Conservation (phyloP, 23 tunicate genomes). For the Ciona savignyi region DNA sequence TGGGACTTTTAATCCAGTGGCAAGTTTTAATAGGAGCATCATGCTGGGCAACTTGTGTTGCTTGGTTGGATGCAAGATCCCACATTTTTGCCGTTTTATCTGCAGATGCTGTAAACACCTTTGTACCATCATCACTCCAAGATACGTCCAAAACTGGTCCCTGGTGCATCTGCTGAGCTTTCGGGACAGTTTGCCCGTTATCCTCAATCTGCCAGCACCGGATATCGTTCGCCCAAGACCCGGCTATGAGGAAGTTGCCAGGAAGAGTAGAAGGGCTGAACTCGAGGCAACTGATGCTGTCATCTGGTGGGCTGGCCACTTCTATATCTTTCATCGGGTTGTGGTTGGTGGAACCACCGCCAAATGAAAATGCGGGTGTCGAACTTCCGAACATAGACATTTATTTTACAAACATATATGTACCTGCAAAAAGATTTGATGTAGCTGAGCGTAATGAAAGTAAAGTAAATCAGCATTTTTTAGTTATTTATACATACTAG, state of each 20-base stretch:
- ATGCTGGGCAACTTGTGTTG: conserved; percentile 81
- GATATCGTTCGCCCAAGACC: conserved; percentile 93
- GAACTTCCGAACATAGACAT: conserved; percentile 8
- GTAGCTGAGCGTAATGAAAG: too few species aligned
- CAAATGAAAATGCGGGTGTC: conserved; percentile 6
- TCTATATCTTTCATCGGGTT: conserved; percentile 95
- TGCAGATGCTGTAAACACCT: conserved; percentile 84
- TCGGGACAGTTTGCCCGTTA: conserved; percentile 80
- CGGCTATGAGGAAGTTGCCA: conserved; percentile 74
- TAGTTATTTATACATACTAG: too few species aligned
- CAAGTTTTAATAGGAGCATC: conserved; percentile 93
- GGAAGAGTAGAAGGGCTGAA: conserved; percentile 68
- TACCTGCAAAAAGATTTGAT: too few species aligned
- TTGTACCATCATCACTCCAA: conserved; percentile 90
- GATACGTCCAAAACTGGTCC: conserved; percentile 88
- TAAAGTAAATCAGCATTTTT: too few species aligned
- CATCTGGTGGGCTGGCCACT: conserved; percentile 84
- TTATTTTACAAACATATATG: too few species aligned
- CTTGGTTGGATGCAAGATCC: conserved; percentile 80
- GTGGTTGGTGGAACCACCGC: conserved; percentile 29
- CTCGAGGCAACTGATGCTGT: conserved; percentile 77
- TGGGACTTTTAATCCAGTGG: conserved; percentile 82
- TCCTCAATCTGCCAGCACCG: conserved; percentile 89
- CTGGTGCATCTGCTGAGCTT: conserved; percentile 89
- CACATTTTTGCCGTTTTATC: conserved; percentile 93